Evolutionary conservation across 2,888 invertebrate species (phyloP), one percentile per base, ranked within the genome.

Genomic region (Amiota communis): DNA sequence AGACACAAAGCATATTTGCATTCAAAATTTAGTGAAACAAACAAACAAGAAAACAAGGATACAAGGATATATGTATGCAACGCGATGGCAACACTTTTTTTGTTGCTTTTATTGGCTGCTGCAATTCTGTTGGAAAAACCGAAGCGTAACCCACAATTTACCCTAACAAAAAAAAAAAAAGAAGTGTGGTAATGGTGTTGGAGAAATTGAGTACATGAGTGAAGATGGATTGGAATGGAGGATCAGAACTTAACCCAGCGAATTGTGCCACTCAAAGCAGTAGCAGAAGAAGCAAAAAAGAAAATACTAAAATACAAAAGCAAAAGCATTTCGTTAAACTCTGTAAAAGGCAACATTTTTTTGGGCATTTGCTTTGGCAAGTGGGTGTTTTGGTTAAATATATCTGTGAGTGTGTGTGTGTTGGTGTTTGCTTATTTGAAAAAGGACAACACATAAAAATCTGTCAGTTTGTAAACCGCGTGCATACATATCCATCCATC

Each of bases 391-490:
- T 13, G 13, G 53, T 8, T 53, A 15, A 53, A 12, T 53, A 13
- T n/a, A n/a, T n/a, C 1, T 23, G 23, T 3, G 2, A 23, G 23
- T 11, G 53, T 53, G n/a, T n/a, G 53, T 3, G 36, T 53, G 17
- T n/a, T n/a, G 10, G 46, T 6, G 23, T 53, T 53, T 68, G 15
- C 51, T 68, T 53, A 65, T 53, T 68, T 68, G 67, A 68, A 68
- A 68, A 68, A 68, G 67, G n/a, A 53, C 67, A 68, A 81, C 79
- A 82, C 78, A 79, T 81, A 83, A 83, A 83, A 81, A 83, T 83
- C 84, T 81, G 81, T 81, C 84, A 83, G 81, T 81, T 82, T 78
- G 79, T 74, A 80, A 83, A 83, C 83, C 82, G 82, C 83, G 79
- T 78, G 74, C 78, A 83, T 81, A 79, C 81, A 20, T 20, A 59